Evolutionary conservation across 1,140 invertebrate species (phyloP).

Genomic region (Caenorhabditis inopinata): DNA sequence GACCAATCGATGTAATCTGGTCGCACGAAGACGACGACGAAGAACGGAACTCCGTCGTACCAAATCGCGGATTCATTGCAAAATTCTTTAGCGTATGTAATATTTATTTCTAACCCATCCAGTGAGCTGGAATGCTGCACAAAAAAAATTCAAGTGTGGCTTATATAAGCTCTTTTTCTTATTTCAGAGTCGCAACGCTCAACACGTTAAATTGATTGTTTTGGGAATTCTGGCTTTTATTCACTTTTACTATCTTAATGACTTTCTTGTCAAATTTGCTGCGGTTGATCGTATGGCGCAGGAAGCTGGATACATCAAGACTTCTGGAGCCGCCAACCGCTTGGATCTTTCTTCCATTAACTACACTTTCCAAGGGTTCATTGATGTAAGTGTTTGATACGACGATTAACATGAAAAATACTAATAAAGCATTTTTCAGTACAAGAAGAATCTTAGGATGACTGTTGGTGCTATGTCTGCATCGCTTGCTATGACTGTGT

Average conservation of each 20-base stretch:
- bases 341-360: not conserved
- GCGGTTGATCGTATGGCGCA: constrained; percentile 5
- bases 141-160: too few relatives aligned
- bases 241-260: constrained; percentile 35
- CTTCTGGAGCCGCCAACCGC: not conserved
- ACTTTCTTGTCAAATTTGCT: constrained; percentile 19
- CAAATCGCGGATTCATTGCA: not conserved
- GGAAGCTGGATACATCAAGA: not conserved
- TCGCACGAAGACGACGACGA: not conserved
- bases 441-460: constrained; percentile 65
- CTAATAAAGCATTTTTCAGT: constrained; percentile 44
- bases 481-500: constrained; percentile 55
- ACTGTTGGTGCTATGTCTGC: constrained; percentile 62
- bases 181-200: constrained; percentile 22
- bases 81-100: not conserved
- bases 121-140: too few relatives aligned
- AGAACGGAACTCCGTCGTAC: not conserved
- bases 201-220: constrained; percentile 23
- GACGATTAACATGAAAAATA: too few relatives aligned
- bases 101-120: too few relatives aligned
- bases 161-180: not conserved
- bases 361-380: constrained; percentile 20
- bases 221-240: constrained; percentile 20
- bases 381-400: constrained; percentile 33
- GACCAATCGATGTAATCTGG: not conserved